Base-by-base conservation (phyloP, 1,140 invertebrate species). In the Rhyzopertha dominica region DNA sequence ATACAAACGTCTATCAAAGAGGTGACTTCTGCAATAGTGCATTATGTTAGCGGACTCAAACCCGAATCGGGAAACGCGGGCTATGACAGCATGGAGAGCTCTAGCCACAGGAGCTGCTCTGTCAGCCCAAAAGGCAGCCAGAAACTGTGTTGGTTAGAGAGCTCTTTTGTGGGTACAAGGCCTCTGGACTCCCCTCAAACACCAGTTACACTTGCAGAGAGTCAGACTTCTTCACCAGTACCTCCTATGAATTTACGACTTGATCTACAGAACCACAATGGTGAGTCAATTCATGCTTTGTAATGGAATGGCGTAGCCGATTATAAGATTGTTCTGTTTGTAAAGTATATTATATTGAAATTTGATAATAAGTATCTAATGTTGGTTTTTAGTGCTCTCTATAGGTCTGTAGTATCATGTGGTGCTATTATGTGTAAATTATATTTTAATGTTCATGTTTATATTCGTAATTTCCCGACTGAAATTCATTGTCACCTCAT, bases 11-110 rank as follows among this genome's bases (percentile, higher is more conserved):
- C 87, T 41, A 92, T 93, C 65, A 90, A 90, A 67, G 88, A 90
- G 70, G 88, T 93, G 22, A 91, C 89, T 23, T 90, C 87, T 50
- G 89, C 89, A n/a, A 92, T 93, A 53, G 88, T 90, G 29, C 86
- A 91, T 66, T 92, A 90, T 72, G 88, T 91, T 25, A 87, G 85
- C 53, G 85, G 85, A 28, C 75, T 82, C 48, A 80, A 82, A 62
- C 74, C 74, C 30, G 57, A 56, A 32, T 16, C 29, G 19, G 43
- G 49, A 17, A 13, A 30, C n/a, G 53, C 51, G 30, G 29, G 38
- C 16, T 48, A 53, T 8, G 54, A 59, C 22, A 51, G 50, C 23
- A 46, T 50, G 12, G 56, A 58, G 31, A 52, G 49, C 18, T 40
- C 36, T 4, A 59, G 50, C 31, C 56, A 55, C 39, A 44, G 59